phyloP scores from a whole-genome alignment of 2,888 invertebrate species.

The Arenicola marina region DNA sequence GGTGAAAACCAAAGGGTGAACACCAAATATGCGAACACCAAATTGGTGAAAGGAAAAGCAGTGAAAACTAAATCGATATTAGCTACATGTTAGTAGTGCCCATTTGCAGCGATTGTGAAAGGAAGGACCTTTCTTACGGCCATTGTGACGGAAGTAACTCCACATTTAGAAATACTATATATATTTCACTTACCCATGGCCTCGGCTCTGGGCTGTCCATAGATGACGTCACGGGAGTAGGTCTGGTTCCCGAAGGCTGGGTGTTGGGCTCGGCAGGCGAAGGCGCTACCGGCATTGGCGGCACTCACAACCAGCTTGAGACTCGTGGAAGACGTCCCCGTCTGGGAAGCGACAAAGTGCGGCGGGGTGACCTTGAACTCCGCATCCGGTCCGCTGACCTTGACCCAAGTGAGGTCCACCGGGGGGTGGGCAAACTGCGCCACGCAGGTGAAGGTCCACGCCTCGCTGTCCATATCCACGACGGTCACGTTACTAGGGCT shows the following conservation, averaged over 20 bases:
- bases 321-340: not conserved
- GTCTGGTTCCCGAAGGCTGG: not conserved
- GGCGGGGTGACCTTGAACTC: not conserved
- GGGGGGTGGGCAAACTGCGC: slow-evolving; percentile 12
- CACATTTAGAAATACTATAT: no score
- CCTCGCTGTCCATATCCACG: not conserved
- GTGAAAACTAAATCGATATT: no score
- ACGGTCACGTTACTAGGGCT: not conserved
- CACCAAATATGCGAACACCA: no score
- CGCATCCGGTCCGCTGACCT: not conserved
- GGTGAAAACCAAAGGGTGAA: no score
- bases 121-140: no score
- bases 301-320: not conserved
- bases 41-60: no score
- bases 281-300: not conserved
- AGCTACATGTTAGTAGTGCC: no score
- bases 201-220: not conserved
- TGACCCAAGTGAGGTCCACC: slow-evolving; percentile 9
- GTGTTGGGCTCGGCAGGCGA: not conserved
- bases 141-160: no score
- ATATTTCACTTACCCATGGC: not conserved
- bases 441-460: slow-evolving; percentile 14
- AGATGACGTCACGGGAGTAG: not conserved
- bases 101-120: no score
- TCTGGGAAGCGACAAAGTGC: not conserved